Percentiles rank a stretch among this genome's conserved stretches.
Evolutionary conservation across 30 jellyfish, hydroid and myxozoan species (phyloP).

Genomic region (Pseudorhiza aurosa): DNA sequence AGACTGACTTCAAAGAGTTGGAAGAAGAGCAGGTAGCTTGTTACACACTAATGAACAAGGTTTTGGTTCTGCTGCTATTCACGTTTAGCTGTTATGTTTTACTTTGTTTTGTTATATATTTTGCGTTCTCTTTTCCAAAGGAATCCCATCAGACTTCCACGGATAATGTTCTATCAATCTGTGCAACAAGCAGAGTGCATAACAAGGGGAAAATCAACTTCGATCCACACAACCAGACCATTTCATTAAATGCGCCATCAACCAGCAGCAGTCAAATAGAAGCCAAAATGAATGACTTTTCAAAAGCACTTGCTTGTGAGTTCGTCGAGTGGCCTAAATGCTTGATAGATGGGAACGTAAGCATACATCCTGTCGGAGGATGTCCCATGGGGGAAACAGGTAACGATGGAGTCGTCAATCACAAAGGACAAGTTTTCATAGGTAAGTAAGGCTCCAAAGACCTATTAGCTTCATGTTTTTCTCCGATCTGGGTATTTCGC

Average conservation of each 20-base stretch:
- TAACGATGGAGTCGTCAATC: constrained; percentile 56
- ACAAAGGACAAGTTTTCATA: constrained; percentile 51
- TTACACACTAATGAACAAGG: neutral
- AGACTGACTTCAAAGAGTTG: neutral
- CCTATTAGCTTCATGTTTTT: too few species aligned
- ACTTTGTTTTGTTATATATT: neutral
- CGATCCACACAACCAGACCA: neutral
- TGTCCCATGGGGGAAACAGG: constrained; percentile 59
- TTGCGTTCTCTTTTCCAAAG: neutral
- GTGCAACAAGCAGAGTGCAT: neutral
- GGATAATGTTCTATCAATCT: constrained; percentile 1
- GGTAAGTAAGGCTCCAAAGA: too few species aligned
- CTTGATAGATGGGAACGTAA: neutral
- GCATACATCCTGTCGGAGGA: constrained; percentile 57
- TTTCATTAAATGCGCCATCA: neutral
- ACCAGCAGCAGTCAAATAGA: neutral
- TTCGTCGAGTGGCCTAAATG: constrained; percentile 7
- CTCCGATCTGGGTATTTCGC: too few species aligned
- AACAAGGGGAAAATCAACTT: neutral
- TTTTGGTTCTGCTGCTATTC: neutral
- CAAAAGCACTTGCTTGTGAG: constrained; percentile 28
- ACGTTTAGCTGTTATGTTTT: neutral
- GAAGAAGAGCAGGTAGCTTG: neutral
- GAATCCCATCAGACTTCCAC: neutral
- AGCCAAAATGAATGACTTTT: neutral